Evolutionary conservation across 2,113 vertebrate species (phyloP).

Genomic region (Odocoileus virginianus): DNA sequence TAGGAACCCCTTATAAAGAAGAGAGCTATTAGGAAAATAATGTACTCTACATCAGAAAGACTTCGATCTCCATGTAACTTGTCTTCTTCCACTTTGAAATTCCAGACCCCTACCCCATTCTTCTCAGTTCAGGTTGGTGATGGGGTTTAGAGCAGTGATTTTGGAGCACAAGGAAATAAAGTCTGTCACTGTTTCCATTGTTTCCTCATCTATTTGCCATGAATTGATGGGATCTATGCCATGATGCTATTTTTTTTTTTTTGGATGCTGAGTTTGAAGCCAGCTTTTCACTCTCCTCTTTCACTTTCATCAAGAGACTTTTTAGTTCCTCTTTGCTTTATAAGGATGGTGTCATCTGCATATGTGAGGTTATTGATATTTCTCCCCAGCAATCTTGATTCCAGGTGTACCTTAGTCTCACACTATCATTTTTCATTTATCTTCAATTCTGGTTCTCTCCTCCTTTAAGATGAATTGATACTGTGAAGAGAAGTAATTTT

Average conservation of each 20-base stretch:
- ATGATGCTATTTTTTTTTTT: not conserved
- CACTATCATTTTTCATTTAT: slow-evolving; percentile 27
- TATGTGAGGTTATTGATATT: not conserved
- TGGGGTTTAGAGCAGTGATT: not conserved
- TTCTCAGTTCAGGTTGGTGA: not conserved
- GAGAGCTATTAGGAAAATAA: not conserved
- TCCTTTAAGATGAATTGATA: not conserved
- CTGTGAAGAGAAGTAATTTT: not conserved
- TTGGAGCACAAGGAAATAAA: not conserved
- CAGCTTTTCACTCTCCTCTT: not conserved
- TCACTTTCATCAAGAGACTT: not conserved
- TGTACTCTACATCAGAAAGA: not conserved
- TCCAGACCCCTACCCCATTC: not conserved
- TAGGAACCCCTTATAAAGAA: not conserved
- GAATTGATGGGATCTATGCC: not conserved
- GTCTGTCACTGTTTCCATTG: not conserved
- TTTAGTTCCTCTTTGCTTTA: not conserved
- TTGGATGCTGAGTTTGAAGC: not conserved
- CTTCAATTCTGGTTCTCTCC: not conserved
- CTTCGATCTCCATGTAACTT: not conserved
- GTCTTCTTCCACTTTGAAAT: not conserved
- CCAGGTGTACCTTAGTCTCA: not conserved
- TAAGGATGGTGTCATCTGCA: not conserved
- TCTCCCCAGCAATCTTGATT: not conserved
- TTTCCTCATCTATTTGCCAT: not conserved